Conservation (phyloP, 2,113 vertebrate species). For the Phyllostomus discolor region DNA sequence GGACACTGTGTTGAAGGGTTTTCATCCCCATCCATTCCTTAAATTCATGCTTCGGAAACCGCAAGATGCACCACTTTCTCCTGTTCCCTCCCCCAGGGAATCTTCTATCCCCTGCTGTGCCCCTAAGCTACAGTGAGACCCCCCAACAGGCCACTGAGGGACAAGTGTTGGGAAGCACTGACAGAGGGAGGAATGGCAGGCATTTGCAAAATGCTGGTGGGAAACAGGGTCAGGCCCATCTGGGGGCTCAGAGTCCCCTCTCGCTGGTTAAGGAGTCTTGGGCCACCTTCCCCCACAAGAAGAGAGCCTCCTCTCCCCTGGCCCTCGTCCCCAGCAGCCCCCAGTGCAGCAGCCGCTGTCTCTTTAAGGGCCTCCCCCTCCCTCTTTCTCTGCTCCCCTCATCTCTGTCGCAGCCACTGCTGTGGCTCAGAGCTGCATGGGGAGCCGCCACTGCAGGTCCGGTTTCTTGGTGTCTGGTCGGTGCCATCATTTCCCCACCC, state of each 20-base stretch:
- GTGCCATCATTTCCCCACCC: constrained; percentile 60
- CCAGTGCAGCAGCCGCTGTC: constrained; percentile 65
- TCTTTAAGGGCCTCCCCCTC: constrained; percentile 78
- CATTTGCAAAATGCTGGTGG: neutral
- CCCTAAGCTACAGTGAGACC: neutral
- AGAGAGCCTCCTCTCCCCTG: neutral
- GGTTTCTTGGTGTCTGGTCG: constrained; percentile 68
- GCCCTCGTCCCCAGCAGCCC: constrained; percentile 42
- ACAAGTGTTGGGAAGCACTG: neutral
- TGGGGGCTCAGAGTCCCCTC: neutral
- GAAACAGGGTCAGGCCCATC: neutral
- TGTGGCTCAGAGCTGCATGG: constrained; percentile 75
- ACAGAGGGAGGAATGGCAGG: neutral
- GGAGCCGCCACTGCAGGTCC: constrained; percentile 71
- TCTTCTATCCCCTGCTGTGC: neutral
- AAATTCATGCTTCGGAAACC: neutral
- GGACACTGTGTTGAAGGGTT: neutral
- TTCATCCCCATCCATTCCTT: neutral
- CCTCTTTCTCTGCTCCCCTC: constrained; percentile 61
- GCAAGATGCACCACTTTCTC: neutral
- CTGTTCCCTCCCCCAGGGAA: neutral
- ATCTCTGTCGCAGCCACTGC: constrained; percentile 73
- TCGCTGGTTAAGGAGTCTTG: neutral
- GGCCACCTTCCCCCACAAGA: neutral
- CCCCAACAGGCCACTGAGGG: neutral